Evolutionary conservation across 2,888 invertebrate genomes (phyloP), one percentile per base, ranked within the genome.

Genomic region (Tetrapedia diversipes): DNA sequence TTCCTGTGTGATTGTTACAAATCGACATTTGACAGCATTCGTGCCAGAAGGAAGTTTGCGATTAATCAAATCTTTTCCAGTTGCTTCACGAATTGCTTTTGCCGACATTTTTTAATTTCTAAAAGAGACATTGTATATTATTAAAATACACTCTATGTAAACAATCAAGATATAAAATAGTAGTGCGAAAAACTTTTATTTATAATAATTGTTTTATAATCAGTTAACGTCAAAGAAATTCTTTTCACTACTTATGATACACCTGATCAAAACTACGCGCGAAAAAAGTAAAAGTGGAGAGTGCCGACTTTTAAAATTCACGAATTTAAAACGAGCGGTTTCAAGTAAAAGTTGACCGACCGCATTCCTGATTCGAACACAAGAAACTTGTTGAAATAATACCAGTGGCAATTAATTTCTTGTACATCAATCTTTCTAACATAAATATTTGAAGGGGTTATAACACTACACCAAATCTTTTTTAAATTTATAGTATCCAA

Each of bases 51-150:
- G 91, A 89, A 98, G 94, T 90, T 96, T 95, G 89, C 96, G 95
- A 92, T 97, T 98, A 79, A 99, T 95, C 63, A 99, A 94, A 89
- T 96, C 95, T 92, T 99, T 99, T 87, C 98, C 99, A 65, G 97
- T 96, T 79, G 97, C 98, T 93, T 99, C 99, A 90, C 96, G 94
- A 89, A 99, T 98, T 71, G 98, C 98, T 93, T 98, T 99, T 64
- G 99, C 98, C 84, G 99, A 98, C 99, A 99, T 99, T 81, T 70
- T 60, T 80, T 74, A 77, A 22, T 71, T 73, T 63, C 86, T 86
- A 65, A 43, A 77, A 77, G 45, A 72, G 73, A 49, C 60, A 71
- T 6, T 6, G 32, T 32, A 6, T 32, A 59, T 65, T 16, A 8
- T 27, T 56, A 3, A 16, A 47, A 43, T 16, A 29, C 22, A 14